A percentile compares a stretch with the other conserved stretches of the same genome.
phyloP scores from a whole-genome alignment of 30 jellyfish, hydroid and myxozoan species.

The Catostylus mosaicus region DNA sequence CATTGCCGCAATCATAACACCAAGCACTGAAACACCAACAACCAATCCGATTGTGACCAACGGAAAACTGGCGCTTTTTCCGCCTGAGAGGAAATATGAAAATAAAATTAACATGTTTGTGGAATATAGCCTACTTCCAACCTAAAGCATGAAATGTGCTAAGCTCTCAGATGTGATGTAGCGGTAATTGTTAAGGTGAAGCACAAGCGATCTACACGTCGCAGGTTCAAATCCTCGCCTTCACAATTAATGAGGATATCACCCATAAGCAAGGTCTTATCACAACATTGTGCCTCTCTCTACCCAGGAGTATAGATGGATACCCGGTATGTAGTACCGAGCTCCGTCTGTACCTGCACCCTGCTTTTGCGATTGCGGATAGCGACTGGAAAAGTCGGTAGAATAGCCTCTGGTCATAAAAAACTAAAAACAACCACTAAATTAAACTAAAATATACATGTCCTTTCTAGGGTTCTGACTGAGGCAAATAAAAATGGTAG shows the following conservation, averaged over 20 bases:
- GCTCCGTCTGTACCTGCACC: too few species aligned
- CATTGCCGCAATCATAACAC: constrained; percentile 9
- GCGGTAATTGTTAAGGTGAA: not conserved
- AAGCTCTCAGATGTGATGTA: not conserved
- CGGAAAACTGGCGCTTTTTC: not conserved
- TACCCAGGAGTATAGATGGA: too few species aligned
- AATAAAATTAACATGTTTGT: not conserved
- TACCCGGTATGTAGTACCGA: too few species aligned
- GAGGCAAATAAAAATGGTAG: too few species aligned
- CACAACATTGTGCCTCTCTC: too few species aligned
- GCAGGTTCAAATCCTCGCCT: not conserved
- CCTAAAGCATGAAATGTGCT: not conserved
- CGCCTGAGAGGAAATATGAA: not conserved
- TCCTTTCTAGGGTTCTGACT: too few species aligned
- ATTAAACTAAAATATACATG: too few species aligned
- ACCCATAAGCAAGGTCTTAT: not conserved
- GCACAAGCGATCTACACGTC: not conserved
- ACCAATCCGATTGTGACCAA: constrained; percentile 12
- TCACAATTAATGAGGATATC: not conserved
- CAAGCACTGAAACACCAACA: constrained; percentile 21
- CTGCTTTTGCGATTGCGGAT: too few species aligned
- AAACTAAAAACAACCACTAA: too few species aligned
- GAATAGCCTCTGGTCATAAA: too few species aligned
- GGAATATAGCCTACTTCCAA: not conserved
- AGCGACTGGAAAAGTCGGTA: too few species aligned